Evolutionary conservation across 2,888 invertebrate genomes (phyloP).

Genomic region (Argyresthia goedartella): DNA sequence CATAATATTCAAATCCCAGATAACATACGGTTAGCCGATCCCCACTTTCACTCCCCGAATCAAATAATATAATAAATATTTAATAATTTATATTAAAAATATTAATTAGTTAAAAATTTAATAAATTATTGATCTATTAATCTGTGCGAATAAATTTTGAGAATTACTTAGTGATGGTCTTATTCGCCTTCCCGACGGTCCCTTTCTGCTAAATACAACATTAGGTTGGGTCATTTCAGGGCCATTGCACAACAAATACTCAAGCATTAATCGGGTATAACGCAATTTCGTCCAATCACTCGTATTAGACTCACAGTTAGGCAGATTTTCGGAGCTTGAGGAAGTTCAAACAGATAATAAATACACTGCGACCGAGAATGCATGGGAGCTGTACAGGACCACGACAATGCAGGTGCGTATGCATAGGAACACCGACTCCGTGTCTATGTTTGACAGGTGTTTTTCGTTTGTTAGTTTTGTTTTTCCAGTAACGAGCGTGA

Average conservation of each 20-base stretch:
- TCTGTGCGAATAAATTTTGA: neutral
- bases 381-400: too few relatives aligned
- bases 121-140: neutral
- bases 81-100: too few relatives aligned
- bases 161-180: neutral
- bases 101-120: neutral
- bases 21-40: neutral
- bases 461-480: too few relatives aligned
- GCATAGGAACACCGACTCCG: too few relatives aligned
- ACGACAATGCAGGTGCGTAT: too few relatives aligned
- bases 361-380: too few relatives aligned
- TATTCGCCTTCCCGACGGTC: too few relatives aligned
- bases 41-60: too few relatives aligned
- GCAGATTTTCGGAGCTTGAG: neutral
- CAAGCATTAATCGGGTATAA: neutral
- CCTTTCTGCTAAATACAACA: neutral
- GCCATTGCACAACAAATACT: neutral
- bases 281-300: neutral
- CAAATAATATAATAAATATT: too few relatives aligned
- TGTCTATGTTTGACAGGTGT: too few relatives aligned
- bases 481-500: too few relatives aligned
- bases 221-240: neutral
- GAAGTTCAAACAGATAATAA: too few relatives aligned
- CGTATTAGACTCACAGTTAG: neutral
- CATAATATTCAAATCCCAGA: neutral